phyloP scores from a whole-genome alignment of 2,797 vertebrate species.

The Lepus townsendii region DNA sequence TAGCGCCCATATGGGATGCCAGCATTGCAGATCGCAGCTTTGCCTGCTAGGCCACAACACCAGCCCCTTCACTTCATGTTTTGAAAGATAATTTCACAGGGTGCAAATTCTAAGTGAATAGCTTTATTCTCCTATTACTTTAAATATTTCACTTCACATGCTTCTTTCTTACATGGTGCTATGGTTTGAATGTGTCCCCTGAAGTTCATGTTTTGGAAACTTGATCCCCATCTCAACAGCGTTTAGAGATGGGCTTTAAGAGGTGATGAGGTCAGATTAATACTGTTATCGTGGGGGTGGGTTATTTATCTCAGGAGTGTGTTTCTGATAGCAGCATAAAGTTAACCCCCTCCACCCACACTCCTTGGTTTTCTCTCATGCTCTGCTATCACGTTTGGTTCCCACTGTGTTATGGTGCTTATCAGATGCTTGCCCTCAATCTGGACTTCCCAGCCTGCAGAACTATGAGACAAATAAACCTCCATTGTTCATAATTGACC shows the following conservation, averaged over 20 bases:
- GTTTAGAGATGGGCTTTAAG: neutral
- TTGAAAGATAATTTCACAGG: conserved; percentile 2
- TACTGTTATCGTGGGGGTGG: neutral
- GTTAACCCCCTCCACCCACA: neutral
- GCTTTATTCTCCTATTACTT: neutral
- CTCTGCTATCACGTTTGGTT: no score
- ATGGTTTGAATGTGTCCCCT: neutral
- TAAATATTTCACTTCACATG: neutral
- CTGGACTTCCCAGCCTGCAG: neutral
- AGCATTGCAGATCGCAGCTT: no score
- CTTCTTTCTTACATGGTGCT: neutral
- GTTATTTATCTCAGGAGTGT: no score
- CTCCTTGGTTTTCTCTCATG: no score
- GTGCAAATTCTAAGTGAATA: neutral
- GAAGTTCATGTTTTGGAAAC: neutral
- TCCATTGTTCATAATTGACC: neutral
- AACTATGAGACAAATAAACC: neutral
- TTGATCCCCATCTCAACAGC: neutral
- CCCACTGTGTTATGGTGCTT: neutral
- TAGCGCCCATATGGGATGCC: no score
- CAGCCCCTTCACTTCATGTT: neutral
- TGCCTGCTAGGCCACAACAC: no score
- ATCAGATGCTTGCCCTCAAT: neutral
- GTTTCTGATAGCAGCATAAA: neutral
- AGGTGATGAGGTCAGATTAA: neutral